phyloP scores from a whole-genome alignment of 2,113 vertebrate genomes.

The Takifugu bimaculatus region DNA sequence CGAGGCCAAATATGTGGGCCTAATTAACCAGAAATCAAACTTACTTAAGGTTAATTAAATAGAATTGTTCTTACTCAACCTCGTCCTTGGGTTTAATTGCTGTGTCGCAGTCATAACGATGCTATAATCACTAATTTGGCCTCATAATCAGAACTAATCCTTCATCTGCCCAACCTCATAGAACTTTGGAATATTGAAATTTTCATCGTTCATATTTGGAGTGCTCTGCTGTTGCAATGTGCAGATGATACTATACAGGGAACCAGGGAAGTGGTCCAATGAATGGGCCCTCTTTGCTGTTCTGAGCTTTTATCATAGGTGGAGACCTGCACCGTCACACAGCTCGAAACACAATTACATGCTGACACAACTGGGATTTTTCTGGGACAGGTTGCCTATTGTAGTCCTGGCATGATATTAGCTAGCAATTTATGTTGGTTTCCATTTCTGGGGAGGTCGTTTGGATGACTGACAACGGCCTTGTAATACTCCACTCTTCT shows the following conservation, averaged over 20 bases:
- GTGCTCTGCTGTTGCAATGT: conserved; percentile 6
- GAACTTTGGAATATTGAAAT: conserved; percentile 4
- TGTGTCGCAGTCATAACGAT: conserved; percentile 55
- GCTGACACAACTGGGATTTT: too few species aligned
- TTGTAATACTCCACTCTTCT: too few species aligned
- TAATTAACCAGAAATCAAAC: conserved; percentile 57
- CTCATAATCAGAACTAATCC: conserved; percentile 36
- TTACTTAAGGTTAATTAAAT: conserved; percentile 61
- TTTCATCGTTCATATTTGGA: conserved; percentile 15
- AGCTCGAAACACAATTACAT: too few species aligned
- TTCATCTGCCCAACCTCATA: conserved; percentile 11
- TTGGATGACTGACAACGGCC: too few species aligned
- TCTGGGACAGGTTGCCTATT: too few species aligned
- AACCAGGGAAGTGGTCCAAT: not conserved
- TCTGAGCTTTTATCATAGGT: too few species aligned
- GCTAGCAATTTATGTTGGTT: too few species aligned
- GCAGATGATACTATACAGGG: not conserved
- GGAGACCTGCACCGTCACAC: too few species aligned
- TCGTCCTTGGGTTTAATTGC: conserved; percentile 58
- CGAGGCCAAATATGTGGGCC: conserved; percentile 55
- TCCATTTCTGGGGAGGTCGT: too few species aligned
- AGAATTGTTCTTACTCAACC: conserved; percentile 55
- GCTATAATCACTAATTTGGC: conserved; percentile 44
- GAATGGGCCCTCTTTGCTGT: too few species aligned
- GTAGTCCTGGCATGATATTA: too few species aligned